Conservation (phyloP, 2,113 vertebrate species). For the Hyperopisus bebe region DNA sequence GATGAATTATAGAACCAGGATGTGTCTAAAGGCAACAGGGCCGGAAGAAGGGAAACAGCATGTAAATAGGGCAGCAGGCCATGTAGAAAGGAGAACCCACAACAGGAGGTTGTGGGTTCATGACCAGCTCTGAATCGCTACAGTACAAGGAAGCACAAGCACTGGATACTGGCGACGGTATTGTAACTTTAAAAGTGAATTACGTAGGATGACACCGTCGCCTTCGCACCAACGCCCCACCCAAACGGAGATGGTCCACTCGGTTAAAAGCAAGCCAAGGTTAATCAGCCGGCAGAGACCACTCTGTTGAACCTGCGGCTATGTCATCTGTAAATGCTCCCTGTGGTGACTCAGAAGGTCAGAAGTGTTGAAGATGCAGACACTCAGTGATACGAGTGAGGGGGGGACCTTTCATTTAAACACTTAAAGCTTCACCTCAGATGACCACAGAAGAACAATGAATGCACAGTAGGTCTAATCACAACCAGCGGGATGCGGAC, state of each 20-base stretch:
- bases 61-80: not conserved
- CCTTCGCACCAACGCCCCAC: not conserved
- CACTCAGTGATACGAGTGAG: slow-evolving; percentile 13
- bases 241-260: not conserved
- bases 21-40: not conserved
- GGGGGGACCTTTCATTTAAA: not conserved
- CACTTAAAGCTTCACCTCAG: slow-evolving; percentile 7
- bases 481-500: not conserved
- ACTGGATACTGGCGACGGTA: not conserved
- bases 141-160: not conserved
- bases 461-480: not conserved
- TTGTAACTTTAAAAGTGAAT: not conserved
- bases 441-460: not conserved
- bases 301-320: not conserved
- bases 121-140: not conserved
- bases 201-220: not conserved
- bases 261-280: not conserved
- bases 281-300: not conserved
- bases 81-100: not conserved
- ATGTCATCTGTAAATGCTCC: not conserved
- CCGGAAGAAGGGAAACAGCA: not conserved
- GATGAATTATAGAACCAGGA: not conserved
- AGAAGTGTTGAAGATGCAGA: not conserved
- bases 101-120: not conserved
- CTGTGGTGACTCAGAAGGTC: not conserved